Conservation (phyloP, 2,797 vertebrate species). For the Neoniphon sammara region DNA sequence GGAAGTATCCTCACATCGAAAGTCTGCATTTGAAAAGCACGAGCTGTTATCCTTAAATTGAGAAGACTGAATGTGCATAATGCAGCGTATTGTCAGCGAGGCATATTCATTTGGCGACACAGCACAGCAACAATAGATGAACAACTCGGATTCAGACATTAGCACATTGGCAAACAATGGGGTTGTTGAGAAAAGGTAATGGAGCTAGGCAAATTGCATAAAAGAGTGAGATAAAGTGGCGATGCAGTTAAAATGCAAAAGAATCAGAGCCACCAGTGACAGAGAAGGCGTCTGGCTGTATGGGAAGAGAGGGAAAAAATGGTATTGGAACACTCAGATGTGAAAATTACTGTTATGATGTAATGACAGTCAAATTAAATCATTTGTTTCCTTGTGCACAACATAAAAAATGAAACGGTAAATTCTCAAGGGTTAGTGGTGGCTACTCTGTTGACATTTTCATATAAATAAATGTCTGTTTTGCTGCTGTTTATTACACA, state of each 20-base stretch:
- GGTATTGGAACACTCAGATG: not conserved
- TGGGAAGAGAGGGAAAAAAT: not conserved
- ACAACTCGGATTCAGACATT: conserved; percentile 81
- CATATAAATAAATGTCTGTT: no score
- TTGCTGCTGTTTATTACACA: no score
- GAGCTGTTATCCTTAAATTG: conserved; percentile 79
- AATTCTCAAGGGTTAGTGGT: not conserved
- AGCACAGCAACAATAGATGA: conserved; percentile 73
- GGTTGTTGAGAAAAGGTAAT: conserved; percentile 79
- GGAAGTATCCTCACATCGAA: conserved; percentile 60
- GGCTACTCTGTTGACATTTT: no score
- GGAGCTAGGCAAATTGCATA: conserved; percentile 74
- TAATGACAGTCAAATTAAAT: not conserved
- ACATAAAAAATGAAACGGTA: not conserved
- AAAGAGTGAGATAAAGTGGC: conserved; percentile 75
- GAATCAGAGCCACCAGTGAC: conserved; percentile 38
- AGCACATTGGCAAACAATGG: conserved; percentile 79
- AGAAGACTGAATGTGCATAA: conserved; percentile 78
- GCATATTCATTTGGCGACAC: conserved; percentile 74
- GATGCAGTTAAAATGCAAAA: conserved; percentile 67
- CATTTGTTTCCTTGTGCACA: not conserved
- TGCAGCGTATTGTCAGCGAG: conserved; percentile 70
- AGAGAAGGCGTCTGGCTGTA: not conserved
- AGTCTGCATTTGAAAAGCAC: conserved; percentile 71
- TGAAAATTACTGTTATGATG: not conserved